Evolutionary conservation across 2,888 invertebrate genomes (phyloP).

Genomic region (Conus canariensis): DNA sequence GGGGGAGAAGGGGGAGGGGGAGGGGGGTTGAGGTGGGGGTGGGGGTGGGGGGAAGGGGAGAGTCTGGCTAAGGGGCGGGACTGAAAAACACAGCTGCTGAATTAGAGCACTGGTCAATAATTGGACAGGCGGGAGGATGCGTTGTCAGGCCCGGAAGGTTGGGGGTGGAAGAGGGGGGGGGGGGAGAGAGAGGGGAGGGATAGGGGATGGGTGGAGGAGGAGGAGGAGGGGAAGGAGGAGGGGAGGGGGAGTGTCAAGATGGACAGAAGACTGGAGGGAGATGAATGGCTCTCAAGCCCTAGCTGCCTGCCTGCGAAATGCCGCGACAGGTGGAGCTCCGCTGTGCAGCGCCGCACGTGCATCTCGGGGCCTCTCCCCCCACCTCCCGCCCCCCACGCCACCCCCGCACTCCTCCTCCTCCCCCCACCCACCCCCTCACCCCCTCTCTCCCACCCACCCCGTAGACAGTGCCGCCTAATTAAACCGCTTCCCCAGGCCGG

Average conservation of each 20-base stretch:
- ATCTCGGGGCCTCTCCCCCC: background rate
- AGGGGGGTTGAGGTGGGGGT: background rate
- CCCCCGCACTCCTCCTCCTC: background rate
- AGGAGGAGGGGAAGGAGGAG: background rate
- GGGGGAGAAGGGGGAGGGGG: background rate
- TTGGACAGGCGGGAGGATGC: background rate
- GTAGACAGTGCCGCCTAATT: constrained; percentile 26
- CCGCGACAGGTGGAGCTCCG: constrained; percentile 17
- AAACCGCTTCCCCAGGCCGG: constrained; percentile 23
- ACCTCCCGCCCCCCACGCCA: no score
- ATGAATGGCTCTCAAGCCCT: background rate
- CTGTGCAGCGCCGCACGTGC: background rate
- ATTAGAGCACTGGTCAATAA: constrained; percentile 22
- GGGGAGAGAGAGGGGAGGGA: background rate
- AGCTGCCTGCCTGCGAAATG: background rate
- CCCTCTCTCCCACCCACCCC: background rate
- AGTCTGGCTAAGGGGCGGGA: background rate
- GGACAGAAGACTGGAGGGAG: background rate
- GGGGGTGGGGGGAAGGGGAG: background rate
- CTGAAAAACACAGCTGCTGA: background rate
- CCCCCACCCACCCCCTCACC: background rate
- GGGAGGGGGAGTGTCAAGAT: background rate
- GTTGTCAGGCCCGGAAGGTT: background rate
- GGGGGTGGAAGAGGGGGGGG: background rate
- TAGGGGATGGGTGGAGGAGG: background rate